These are phyloP conservation scores for Sycophila sp. DNA, from an alignment of 1,140 invertebrate genomes.

Conservation along the genomic window DNA sequence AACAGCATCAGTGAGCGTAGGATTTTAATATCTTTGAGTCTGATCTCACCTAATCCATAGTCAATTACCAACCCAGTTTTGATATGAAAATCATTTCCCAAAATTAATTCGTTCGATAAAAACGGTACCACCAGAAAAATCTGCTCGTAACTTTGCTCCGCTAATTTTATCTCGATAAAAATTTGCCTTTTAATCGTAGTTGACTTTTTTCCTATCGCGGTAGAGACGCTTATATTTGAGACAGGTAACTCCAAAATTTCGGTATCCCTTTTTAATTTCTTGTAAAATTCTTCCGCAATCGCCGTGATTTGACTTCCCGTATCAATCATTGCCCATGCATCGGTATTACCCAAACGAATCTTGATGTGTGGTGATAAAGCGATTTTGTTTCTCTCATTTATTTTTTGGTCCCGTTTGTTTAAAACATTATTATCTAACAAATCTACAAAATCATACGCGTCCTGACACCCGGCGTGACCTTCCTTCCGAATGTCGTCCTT, in stretches of 20 bases:
- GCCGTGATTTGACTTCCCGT: no score
- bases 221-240: constrained; percentile 38
- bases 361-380: no score
- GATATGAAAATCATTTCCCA: neutral
- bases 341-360: no score
- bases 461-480: no score
- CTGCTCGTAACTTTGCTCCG: neutral
- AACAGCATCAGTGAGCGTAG: neutral
- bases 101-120: constrained; percentile 26
- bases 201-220: constrained; percentile 36
- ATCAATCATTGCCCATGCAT: no score
- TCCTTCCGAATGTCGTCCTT: no score
- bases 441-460: no score
- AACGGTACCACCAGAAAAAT: constrained; percentile 34
- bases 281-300: no score
- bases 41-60: neutral
- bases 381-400: no score
- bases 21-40: neutral
- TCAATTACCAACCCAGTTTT: neutral
- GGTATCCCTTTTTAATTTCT: neutral
- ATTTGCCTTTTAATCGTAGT: constrained; percentile 33
- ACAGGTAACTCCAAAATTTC: constrained; percentile 38
- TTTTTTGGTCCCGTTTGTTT: no score
- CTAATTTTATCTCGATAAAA: constrained; percentile 11
- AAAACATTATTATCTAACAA: no score